Base-by-base conservation (phyloP, 2,888 invertebrate species). In the Polyommatus icarus region DNA sequence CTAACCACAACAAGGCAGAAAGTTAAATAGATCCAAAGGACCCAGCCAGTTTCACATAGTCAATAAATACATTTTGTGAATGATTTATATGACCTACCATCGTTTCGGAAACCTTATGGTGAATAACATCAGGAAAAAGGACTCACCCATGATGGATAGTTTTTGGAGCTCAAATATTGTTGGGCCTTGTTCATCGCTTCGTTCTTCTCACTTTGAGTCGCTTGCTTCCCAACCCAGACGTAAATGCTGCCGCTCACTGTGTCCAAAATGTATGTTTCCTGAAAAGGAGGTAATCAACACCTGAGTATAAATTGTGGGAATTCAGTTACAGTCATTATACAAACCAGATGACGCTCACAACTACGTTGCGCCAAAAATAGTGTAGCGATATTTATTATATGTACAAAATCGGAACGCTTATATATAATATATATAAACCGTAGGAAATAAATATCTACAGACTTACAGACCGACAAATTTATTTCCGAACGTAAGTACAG, bases 181-280 rank as follows among this genome's bases (percentile, higher is more conserved):
- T 97, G 96, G 0, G 97, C 97, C 83, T 96, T 96, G n/a, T 93
- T 90, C 96, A 97, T 96, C 0, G 97, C 95, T 86, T 97, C 96
- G 0, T 94, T 87, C 85, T 97, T 97, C 90, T 98, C 98, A 84
- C 83, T 87, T 0, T 89, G 86, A 0, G 96, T 96, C 50, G 97
- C 95, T 77, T 96, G 95, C 83, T 96, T 97, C 1, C 98, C 98
- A 59, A 97, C 95, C 98, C 98, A 98, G 0, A 97, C 97, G 86
- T 96, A 98, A 72, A 98, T 95, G 75, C 97, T 97, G 0, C 97
- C 96, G 75, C 95, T 95, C 0, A 95, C 95, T 0, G 97, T 97
- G 85, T 98, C 98, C 89, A 98, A 89, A 78, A 98, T 96, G 84
- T 97, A 98, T 83, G 96, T 96, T 84, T 98, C 97, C 96, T 96